Evolutionary conservation across 2,797 vertebrate genomes (phyloP), one percentile per base, ranked within the genome.

Genomic region (Sebastes oblongus): DNA sequence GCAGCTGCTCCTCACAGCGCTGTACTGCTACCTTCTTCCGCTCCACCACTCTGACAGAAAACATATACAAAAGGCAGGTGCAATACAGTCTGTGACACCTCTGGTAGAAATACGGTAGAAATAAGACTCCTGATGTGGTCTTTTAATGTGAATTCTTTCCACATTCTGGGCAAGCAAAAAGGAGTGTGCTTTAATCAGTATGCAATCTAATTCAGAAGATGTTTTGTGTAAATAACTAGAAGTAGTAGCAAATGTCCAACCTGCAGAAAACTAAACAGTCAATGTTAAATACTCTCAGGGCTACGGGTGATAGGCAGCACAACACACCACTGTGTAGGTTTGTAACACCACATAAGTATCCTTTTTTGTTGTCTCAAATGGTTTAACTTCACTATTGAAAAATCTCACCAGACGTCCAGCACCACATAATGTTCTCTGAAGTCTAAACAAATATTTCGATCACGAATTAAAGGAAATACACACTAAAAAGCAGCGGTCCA

Each of bases 1-100:
- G 89, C 66, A 97, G 89, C 86, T 95, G 93, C 76, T 96, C 96
- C 66, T 96, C 94, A 68, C 92, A 93, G 58, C 96, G 94, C 72
- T 92, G 78, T 29, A 96, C 94, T 2, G 93, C 92, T 16, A 85
- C 91, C 88, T 92, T 94, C 89, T 96, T 96, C 64, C 90, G 89
- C 79, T 96, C 94, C 88, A 97, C 92, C 84, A 94, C 46, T 60
- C 96, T 97, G 75, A 70, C 8, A 4, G 39, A 54, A 32, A 87
- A 82, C 5, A 87, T 12, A 66, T 13, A 70, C 10, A 81, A 60
- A 60, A 61, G 18, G 8, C 5, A 55, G 9, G 5, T 8, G 32
- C 1, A 56, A 29, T 2, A 50, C 2, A 29, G 24, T 27, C 10
- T 27, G 18, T 27, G 18, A 56, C 54, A 42, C 13, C 6, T 27